Evolutionary conservation across 1,140 invertebrate genomes (phyloP), one percentile per base, ranked within the genome.

Genomic region (Drosophila kohkoa): DNA sequence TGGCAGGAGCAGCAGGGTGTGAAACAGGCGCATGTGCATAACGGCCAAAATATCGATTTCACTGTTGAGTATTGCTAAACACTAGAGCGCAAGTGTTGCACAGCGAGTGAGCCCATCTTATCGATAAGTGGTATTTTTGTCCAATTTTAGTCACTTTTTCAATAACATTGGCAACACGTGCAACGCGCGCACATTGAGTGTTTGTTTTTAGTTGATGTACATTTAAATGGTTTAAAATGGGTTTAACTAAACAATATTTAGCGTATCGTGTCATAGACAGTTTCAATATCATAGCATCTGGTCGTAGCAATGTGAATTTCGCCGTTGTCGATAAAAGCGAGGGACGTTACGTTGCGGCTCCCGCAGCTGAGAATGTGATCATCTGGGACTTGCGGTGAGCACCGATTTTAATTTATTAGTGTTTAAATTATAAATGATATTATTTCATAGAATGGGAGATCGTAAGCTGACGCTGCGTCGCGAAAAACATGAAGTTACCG

Each of bases 161-260:
- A 64, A 77, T 11, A 67, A 68, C 58, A 77, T 55, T 62, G 52
- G 51, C 62, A 88, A 81, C 85, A 89, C 85, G 85, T 89, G 85
- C 82, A 74, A 66, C 55, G 16, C 48, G 67, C 63, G 66, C 63
- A 30, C 63, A n/a, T 46, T 62, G 30, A 25, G 20, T 25, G 20
- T 25, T 74, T 72, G 28, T 38, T 58, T 62, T 20, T 35, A n/a
- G 49, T 43, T 48, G 38, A 52, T 32, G 20, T 35, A 54, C 55
- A 60, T 3, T 38, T 70, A 52, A 71, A 81, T 85, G 75, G 45
- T 75, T 48, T 73, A 77, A 48, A 59, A 99, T 99, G 98, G 98
- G 98, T 71, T 93, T 99, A 77, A 99, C 98, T 16, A 99, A 99
- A 92, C 97, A 99, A 93, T 99, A 99, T 95, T 94, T 99, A 62